Evolutionary conservation across 2,888 invertebrate species (phyloP).

Genomic region (Trilocha varians): DNA sequence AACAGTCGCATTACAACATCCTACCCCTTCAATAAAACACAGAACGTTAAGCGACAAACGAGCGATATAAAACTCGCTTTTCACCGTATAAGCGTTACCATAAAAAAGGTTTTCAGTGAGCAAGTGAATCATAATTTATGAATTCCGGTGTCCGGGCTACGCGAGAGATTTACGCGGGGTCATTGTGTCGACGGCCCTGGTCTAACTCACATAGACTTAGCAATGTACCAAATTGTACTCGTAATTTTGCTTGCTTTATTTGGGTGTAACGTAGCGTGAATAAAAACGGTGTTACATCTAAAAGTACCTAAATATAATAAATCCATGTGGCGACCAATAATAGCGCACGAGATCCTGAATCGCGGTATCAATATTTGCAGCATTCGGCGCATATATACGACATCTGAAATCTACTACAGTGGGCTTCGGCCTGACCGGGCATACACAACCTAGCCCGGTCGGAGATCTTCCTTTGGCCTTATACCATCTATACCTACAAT

Average conservation of each 20-base stretch:
- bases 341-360: too few species aligned
- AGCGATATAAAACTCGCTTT: constrained; percentile 62
- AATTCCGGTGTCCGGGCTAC: constrained; percentile 61
- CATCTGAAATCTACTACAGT: too few species aligned
- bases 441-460: too few species aligned
- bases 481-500: too few species aligned
- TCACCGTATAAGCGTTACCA: constrained; percentile 67
- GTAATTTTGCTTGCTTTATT: neutral
- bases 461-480: too few species aligned
- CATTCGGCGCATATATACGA: too few species aligned
- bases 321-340: too few species aligned
- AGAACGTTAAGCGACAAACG: constrained; percentile 46
- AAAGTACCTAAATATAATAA: too few species aligned
- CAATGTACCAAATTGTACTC: constrained; percentile 14
- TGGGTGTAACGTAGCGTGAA: too few species aligned
- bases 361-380: too few species aligned
- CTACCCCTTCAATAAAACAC: constrained; percentile 20
- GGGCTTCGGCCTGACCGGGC: too few species aligned
- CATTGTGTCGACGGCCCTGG: constrained; percentile 57
- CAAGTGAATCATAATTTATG: constrained; percentile 74
- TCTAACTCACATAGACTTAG: constrained; percentile 28
- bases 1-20: neutral
- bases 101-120: constrained; percentile 73
- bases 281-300: too few species aligned
- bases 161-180: constrained; percentile 67